Percentiles rank a stretch among this genome's conserved stretches.
Evolutionary conservation across 2,888 invertebrate species (phyloP).

Genomic region (Cryptus armator): DNA sequence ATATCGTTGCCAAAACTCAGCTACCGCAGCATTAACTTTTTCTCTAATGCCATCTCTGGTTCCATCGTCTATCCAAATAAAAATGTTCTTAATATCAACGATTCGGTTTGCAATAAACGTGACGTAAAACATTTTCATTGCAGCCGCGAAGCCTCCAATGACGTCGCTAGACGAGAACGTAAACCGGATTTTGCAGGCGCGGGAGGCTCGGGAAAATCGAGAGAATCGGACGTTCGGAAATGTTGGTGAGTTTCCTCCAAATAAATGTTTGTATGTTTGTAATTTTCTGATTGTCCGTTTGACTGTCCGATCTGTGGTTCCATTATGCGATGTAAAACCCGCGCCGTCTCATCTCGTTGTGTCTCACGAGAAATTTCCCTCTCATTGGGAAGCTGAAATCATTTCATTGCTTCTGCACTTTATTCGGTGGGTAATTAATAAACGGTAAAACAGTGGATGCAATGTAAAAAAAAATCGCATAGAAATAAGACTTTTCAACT

Average conservation of each 20-base stretch:
- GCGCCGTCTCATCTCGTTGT: not conserved
- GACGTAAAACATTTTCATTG: conserved; percentile 68
- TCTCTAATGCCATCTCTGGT: not conserved
- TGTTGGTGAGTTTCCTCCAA: conserved; percentile 76
- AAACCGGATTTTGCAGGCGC: conserved; percentile 77
- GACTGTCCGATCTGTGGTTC: not conserved
- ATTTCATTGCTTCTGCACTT: not conserved
- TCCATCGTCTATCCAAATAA: conserved; percentile 1
- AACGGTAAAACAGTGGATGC: not conserved
- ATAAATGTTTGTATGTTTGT: conserved; percentile 55
- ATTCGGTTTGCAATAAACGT: conserved; percentile 24
- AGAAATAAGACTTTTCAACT: not conserved
- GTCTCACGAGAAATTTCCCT: not conserved
- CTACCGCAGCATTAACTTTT: not conserved
- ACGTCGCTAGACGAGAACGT: conserved; percentile 84
- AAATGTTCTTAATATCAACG: conserved; percentile 30
- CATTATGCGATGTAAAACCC: not conserved
- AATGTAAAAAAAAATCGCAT: not conserved
- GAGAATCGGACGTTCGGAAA: conserved; percentile 73
- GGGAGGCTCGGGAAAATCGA: not conserved
- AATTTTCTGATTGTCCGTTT: not conserved
- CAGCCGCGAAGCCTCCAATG: conserved; percentile 82
- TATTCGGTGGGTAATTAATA: not conserved
- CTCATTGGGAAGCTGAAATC: not conserved
- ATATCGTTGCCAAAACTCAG: conserved; percentile 2